Evolutionary conservation across 1,140 invertebrate genomes (phyloP).

Genomic region (Drosophila cardini): DNA sequence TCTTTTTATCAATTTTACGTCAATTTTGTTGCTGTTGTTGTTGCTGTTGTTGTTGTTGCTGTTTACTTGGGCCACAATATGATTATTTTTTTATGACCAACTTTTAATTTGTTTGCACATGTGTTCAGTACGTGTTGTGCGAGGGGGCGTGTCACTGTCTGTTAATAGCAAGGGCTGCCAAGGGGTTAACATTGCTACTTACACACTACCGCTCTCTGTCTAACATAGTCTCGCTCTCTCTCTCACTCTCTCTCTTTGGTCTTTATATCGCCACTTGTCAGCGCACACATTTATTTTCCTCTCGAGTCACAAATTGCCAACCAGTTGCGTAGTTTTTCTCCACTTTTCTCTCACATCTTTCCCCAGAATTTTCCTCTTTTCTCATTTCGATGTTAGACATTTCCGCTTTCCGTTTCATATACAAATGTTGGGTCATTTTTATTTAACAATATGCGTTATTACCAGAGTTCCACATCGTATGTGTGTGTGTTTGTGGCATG

Average conservation of each 20-base stretch:
- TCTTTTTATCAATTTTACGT: conserved; percentile 44
- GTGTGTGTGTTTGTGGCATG: conserved; percentile 18
- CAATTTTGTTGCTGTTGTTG: conserved; percentile 55
- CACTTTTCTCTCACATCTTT: conserved; percentile 3
- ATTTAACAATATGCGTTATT: conserved; percentile 65
- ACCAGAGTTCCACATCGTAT: conserved; percentile 10
- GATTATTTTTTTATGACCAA: conserved; percentile 80
- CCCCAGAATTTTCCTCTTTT: background rate
- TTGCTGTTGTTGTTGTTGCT: conserved; percentile 64
- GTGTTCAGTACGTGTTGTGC: conserved; percentile 20
- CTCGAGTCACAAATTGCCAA: conserved; percentile 58
- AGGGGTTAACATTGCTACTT: conserved; percentile 7
- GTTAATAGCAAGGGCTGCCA: background rate
- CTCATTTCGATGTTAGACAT: conserved; percentile 56
- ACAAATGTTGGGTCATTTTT: conserved; percentile 68
- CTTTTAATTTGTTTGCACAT: conserved; percentile 82
- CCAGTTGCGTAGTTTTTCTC: conserved; percentile 64
- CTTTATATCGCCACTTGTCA: conserved; percentile 62
- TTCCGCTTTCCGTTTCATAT: conserved; percentile 51
- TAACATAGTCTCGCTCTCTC: background rate
- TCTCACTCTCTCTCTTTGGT: background rate
- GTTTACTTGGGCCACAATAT: conserved; percentile 67
- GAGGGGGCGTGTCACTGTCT: conserved; percentile 10
- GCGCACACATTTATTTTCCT: conserved; percentile 49
- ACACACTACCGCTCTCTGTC: background rate